These are phyloP conservation scores for Ophonus ardosiacus DNA, from an alignment of 2,888 invertebrate species.

Conservation along the genomic window DNA sequence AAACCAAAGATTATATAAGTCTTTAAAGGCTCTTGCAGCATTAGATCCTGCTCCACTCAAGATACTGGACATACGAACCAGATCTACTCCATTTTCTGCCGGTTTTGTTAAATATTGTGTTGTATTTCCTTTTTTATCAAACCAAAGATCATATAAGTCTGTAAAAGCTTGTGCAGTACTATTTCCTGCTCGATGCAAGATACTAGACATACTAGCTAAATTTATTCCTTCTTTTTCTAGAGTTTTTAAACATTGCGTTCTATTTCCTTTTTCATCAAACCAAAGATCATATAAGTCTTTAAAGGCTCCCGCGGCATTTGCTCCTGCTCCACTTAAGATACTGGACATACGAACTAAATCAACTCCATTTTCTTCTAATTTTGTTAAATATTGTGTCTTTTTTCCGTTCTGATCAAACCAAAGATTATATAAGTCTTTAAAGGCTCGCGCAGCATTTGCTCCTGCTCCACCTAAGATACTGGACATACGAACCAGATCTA, in stretches of 20 bases:
- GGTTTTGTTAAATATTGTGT: constrained; percentile 69
- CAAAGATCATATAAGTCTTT: constrained; percentile 70
- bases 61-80: constrained; percentile 69
- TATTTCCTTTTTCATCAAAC: constrained; percentile 69
- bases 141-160: constrained; percentile 67
- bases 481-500: constrained; percentile 62
- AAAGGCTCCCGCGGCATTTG: constrained; percentile 68
- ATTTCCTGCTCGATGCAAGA: constrained; percentile 68
- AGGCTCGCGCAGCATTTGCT: constrained; percentile 64
- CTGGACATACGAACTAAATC: constrained; percentile 62
- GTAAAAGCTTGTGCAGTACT: constrained; percentile 67
- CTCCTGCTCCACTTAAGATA: constrained; percentile 67
- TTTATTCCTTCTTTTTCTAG: constrained; percentile 70
- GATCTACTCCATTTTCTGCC: constrained; percentile 68
- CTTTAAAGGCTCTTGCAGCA: constrained; percentile 69
- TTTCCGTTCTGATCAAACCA: constrained; percentile 64
- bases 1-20: constrained; percentile 67
- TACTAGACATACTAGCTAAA: constrained; percentile 67
- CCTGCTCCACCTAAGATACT: constrained; percentile 64
- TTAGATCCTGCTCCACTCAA: constrained; percentile 68
- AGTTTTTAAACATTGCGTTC: constrained; percentile 69
- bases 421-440: constrained; percentile 65
- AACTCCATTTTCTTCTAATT: constrained; percentile 64
- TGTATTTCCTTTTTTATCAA: constrained; percentile 68
- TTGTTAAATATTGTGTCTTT: constrained; percentile 65